Conservation (phyloP, 2,113 vertebrate species). For the Myocastor coypus region DNA sequence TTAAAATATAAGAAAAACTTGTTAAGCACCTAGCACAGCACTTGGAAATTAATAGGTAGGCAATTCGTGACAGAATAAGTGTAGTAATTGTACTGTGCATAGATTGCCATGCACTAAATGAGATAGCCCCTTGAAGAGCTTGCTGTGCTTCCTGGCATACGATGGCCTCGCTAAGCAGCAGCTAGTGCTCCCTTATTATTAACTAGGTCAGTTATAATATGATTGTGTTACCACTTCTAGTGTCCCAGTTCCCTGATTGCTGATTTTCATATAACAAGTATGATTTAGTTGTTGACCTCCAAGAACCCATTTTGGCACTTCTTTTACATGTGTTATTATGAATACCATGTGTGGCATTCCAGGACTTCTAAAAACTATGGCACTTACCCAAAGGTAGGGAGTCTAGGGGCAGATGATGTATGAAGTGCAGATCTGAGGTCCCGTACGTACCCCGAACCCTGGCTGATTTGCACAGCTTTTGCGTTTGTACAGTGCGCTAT, state of each 20-base stretch:
- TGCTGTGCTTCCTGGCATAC: background rate
- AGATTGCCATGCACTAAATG: background rate
- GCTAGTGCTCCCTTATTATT: background rate
- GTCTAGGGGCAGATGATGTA: background rate
- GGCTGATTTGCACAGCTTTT: background rate
- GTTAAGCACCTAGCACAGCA: background rate
- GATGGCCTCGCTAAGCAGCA: background rate
- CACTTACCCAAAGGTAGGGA: background rate
- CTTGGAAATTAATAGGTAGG: background rate
- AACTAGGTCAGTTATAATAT: background rate
- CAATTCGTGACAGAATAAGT: too few species aligned
- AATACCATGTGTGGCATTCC: background rate
- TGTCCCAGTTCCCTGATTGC: background rate
- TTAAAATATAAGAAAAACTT: background rate
- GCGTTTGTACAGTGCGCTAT: background rate
- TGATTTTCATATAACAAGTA: background rate
- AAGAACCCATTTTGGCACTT: background rate
- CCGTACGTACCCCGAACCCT: background rate
- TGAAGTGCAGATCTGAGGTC: background rate
- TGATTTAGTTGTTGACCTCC: background rate
- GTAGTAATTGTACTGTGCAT: too few species aligned
- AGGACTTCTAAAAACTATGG: background rate
- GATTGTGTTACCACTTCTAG: background rate
- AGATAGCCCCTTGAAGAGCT: background rate
- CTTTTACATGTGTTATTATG: background rate